Evolutionary conservation across 1,140 invertebrate genomes (phyloP).

Genomic region (Parapsyche elsis): DNA sequence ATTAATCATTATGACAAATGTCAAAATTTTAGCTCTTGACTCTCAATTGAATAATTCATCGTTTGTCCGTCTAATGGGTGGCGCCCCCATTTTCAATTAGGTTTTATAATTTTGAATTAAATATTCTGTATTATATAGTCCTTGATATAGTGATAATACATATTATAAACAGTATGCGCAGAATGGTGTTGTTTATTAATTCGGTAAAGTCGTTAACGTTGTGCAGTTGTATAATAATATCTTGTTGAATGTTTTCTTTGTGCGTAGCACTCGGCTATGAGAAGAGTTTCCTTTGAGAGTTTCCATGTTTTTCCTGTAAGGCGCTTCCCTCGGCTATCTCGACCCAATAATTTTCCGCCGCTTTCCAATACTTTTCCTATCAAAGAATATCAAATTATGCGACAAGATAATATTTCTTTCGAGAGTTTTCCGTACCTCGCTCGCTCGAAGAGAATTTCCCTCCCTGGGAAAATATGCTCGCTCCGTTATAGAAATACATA

Average conservation of each 20-base stretch:
- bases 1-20: background rate
- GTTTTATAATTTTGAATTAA: too few relatives aligned
- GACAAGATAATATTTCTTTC: slow-evolving; percentile 30
- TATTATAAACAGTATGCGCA: too few relatives aligned
- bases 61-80: too few relatives aligned
- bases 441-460: background rate
- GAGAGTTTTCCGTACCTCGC: background rate
- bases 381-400: slow-evolving; percentile 29
- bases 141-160: too few relatives aligned
- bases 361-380: slow-evolving; percentile 30
- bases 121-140: too few relatives aligned
- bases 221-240: too few relatives aligned
- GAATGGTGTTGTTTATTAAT: too few relatives aligned
- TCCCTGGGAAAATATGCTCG: background rate
- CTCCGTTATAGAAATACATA: slow-evolving; percentile 1
- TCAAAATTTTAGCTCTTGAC: background rate
- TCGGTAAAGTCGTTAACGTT: too few relatives aligned
- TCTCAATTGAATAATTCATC: too few relatives aligned
- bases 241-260: too few relatives aligned
- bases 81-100: too few relatives aligned
- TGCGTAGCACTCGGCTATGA: background rate
- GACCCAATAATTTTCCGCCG: slow-evolving; percentile 20
- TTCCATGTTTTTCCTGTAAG: slow-evolving; percentile 4
- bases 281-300: background rate
- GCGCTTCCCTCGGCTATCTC: slow-evolving; percentile 1